phyloP scores from a whole-genome alignment of 2,888 invertebrate genomes.

The Steromphala cineraria region DNA sequence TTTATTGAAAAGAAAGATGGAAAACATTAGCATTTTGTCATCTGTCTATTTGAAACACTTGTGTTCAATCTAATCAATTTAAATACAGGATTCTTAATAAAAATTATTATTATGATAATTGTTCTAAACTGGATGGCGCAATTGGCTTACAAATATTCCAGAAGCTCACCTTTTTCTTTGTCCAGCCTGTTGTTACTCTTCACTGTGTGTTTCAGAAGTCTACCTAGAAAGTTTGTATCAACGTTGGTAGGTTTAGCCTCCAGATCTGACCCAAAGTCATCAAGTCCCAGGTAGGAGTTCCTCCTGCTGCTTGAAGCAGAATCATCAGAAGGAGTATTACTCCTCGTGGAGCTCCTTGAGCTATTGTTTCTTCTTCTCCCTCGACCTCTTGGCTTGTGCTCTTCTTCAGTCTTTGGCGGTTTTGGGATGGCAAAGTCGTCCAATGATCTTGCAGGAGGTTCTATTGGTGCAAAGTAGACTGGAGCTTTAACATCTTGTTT shows the following conservation, averaged over 20 bases:
- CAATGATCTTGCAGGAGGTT: neutral
- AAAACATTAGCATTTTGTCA: too few relatives aligned
- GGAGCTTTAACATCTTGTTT: conserved; percentile 10
- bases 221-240: neutral
- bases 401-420: too few relatives aligned
- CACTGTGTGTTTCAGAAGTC: neutral
- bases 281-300: neutral
- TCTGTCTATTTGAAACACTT: too few relatives aligned
- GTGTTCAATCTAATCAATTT: too few relatives aligned
- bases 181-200: neutral
- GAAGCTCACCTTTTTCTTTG: neutral
- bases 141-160: too few relatives aligned
- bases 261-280: neutral
- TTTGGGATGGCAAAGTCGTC: neutral
- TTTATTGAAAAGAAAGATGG: too few relatives aligned
- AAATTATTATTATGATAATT: too few relatives aligned
- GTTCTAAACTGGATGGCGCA: too few relatives aligned
- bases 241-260: neutral
- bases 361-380: neutral
- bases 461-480: neutral
- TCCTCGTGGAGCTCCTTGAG: neutral
- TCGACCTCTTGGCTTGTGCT: neutral
- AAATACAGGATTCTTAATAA: too few relatives aligned
- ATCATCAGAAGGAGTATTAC: neutral
- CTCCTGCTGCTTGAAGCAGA: neutral